Base-by-base conservation (phyloP, 2,888 invertebrate species). In the Eudemis profundana region DNA sequence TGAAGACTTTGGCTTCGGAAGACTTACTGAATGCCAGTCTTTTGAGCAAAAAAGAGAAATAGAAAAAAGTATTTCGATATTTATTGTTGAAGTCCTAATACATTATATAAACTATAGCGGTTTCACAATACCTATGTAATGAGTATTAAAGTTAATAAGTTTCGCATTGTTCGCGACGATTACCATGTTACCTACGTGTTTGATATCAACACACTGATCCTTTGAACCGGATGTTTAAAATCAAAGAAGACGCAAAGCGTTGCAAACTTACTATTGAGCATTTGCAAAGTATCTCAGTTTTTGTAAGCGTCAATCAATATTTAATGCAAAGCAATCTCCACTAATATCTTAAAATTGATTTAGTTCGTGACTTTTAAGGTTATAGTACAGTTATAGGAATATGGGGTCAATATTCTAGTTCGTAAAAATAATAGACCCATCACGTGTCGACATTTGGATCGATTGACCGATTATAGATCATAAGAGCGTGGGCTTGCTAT, bases 361-460 rank as follows among this genome's bases (percentile, higher is more conserved):
- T 42, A 27, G 19, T 15, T 33, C 50, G 17, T 63, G 63, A 36
- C 21, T 59, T 60, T 38, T 40, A 61, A 67, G 67, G 57, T 66
- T 65, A 40, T 23, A 23, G 46, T 62, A 67, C 69, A 59, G 67
- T 65, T 69, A 66, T 19, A 15, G 42, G 19, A 53, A 53, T 38
- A 61, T 36, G 68, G 53, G 68, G 70, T 67, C 68, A 68, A 62
- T 60, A 69, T 63, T 66, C 70, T 57, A 50, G 57, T 53, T 59
- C 40, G 21, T 12, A 44, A 59, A 49, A 64, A 61, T 49, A 68
- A 68, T 68, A 40, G 46, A 69, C 51, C 21, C 49, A 57, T 63
- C 49, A 44, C 27, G 17, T 50, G 29, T 38, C 33, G 50, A 23
- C 40, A 29, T 38, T 51, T 53, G 7, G 23, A 61, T 56, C 49